These are phyloP conservation scores for Myotis yumanensis DNA, from an alignment of 2,113 vertebrate species.

Conservation along the genomic window DNA sequence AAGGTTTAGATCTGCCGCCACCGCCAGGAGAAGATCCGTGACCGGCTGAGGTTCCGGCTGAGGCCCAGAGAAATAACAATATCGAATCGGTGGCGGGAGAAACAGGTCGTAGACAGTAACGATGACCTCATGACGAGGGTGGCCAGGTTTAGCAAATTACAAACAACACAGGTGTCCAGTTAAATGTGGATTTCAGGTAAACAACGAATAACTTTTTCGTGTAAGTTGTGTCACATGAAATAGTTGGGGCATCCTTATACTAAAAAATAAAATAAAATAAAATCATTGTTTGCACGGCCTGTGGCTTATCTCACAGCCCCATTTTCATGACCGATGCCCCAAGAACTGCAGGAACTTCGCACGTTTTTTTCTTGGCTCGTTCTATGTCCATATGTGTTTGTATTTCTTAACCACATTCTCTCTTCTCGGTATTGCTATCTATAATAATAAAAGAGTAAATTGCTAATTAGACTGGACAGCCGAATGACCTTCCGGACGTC, in stretches of 20 bases:
- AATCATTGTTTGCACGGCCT: not conserved
- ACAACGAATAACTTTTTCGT: not conserved
- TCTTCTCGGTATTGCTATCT: not conserved
- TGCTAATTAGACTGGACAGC: too few relatives aligned
- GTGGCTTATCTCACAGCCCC: not conserved
- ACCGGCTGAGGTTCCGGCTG: not conserved
- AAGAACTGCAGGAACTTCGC: not conserved
- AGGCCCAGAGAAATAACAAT: not conserved
- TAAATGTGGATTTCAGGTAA: not conserved
- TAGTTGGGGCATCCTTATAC: not conserved
- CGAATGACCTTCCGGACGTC: too few relatives aligned
- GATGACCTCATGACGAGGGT: not conserved
- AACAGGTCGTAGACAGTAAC: not conserved
- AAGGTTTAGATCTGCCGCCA: not conserved
- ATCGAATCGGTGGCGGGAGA: not conserved
- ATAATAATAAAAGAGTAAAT: too few relatives aligned
- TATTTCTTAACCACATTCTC: not conserved
- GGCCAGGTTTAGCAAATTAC: not conserved
- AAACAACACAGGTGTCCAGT: not conserved
- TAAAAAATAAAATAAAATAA: not conserved
- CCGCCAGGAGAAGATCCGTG: not conserved
- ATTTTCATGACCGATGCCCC: not conserved
- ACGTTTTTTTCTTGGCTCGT: not conserved
- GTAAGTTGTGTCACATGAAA: not conserved
- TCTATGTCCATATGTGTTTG: not conserved